A percentile compares a stretch with the other conserved stretches of the same genome.
Conservation (phyloP, 2,888 invertebrate species). For the Drosophila algonquin region DNA sequence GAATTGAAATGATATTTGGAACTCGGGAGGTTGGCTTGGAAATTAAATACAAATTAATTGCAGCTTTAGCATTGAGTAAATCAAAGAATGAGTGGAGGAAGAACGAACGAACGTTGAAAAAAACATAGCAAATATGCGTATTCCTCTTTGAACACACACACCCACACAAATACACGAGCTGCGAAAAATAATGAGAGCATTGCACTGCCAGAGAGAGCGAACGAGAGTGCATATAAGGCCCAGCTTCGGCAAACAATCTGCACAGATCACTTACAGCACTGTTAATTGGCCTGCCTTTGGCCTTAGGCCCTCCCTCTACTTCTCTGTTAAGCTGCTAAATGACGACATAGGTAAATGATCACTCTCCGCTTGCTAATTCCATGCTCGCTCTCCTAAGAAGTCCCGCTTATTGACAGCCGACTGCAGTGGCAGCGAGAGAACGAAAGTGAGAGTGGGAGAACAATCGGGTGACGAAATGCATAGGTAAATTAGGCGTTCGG, state of each 20-base stretch:
- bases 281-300: neutral
- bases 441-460: neutral
- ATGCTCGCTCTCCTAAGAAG: neutral
- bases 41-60: neutral
- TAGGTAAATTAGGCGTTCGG: neutral
- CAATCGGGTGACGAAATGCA: neutral
- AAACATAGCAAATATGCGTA: neutral
- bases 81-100: too few species aligned
- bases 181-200: neutral
- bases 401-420: neutral
- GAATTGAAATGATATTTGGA: neutral
- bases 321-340: neutral
- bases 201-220: neutral
- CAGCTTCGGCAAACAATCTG: neutral
- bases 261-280: neutral
- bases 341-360: neutral
- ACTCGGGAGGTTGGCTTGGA: too few species aligned
- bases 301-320: neutral
- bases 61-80: neutral
- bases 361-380: neutral
- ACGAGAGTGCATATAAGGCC: too few species aligned
- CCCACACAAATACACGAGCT: too few species aligned
- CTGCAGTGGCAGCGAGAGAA: neutral
- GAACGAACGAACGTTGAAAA: too few species aligned
- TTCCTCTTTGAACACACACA: too few species aligned